phyloP scores from a whole-genome alignment of 2,113 vertebrate genomes.

The Ploceus nigricollis region DNA sequence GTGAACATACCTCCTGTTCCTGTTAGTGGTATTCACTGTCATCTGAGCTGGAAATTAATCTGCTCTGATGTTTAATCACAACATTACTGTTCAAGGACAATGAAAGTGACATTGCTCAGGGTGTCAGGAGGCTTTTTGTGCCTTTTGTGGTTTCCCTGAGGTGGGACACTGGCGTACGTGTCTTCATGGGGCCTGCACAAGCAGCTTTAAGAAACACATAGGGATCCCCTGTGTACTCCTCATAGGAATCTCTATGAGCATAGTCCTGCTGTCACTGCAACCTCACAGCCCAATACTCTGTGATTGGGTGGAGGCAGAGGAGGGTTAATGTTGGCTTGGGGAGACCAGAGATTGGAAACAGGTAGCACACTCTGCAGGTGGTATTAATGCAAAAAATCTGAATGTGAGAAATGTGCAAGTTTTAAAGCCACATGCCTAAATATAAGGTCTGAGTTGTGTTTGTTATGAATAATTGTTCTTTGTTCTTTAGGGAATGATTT shows the following conservation, averaged over 20 bases:
- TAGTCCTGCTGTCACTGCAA: not conserved
- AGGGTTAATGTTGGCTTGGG: not conserved
- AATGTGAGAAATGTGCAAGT: not conserved
- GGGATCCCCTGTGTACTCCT: not conserved
- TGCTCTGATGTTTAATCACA: not conserved
- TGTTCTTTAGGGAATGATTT: not conserved
- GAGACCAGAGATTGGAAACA: not conserved
- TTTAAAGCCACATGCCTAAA: not conserved
- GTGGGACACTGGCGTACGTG: not conserved
- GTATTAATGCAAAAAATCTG: not conserved
- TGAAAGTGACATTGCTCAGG: not conserved
- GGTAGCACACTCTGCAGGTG: accelerated
- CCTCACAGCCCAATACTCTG: not conserved
- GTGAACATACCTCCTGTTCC: not conserved
- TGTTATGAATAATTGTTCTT: not conserved
- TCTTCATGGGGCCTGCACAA: not conserved
- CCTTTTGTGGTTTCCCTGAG: not conserved
- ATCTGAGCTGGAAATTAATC: not conserved
- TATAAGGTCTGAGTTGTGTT: not conserved
- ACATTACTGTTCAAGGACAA: not conserved
- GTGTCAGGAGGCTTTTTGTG: not conserved
- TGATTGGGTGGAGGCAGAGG: not conserved
- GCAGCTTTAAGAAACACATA: not conserved
- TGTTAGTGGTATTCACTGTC: not conserved
- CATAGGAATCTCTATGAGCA: accelerated